A percentile compares a stretch with the other conserved stretches of the same genome.
Evolutionary conservation across 2,113 vertebrate genomes (phyloP).

Genomic region (Nettapus auritus): DNA sequence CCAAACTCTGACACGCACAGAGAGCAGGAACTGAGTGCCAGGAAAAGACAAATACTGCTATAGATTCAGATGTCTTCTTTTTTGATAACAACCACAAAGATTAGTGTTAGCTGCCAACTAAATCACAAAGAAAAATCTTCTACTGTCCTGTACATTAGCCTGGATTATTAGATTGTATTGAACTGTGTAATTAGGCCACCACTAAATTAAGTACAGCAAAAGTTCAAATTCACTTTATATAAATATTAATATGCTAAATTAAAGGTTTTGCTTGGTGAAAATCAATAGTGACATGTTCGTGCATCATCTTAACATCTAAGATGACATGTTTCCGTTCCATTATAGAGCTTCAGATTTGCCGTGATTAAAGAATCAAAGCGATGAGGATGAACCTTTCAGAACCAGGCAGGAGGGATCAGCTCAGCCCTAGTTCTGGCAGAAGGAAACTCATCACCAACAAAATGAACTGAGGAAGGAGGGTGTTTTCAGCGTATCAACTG

Average conservation of each 20-base stretch:
- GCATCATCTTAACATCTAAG: constrained; percentile 5
- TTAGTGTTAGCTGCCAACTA: constrained; percentile 32
- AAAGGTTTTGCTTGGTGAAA: constrained; percentile 19
- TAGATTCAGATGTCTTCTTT: constrained; percentile 40
- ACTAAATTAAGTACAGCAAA: constrained; percentile 30
- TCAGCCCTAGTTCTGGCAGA: background rate
- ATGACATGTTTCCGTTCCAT: constrained; percentile 5
- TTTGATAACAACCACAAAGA: constrained; percentile 25
- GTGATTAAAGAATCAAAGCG: constrained; percentile 28
- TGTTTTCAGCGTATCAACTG: constrained; percentile 35
- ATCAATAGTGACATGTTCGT: constrained; percentile 26
- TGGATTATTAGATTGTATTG: constrained; percentile 22
- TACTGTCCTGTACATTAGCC: background rate
- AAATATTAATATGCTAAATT: constrained; percentile 51
- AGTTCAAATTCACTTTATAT: constrained; percentile 28
- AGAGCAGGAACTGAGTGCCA: background rate
- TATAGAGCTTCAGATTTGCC: constrained; percentile 22
- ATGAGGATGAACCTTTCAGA: background rate
- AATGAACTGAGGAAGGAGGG: constrained; percentile 14
- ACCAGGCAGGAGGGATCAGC: background rate
- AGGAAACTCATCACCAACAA: background rate
- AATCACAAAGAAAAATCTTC: constrained; percentile 28
- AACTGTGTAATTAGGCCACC: constrained; percentile 34
- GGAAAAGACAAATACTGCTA: constrained; percentile 14
- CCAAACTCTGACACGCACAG: constrained; percentile 10